phyloP scores from a whole-genome alignment of 1,140 invertebrate species.

The Campoletis sonorensis region DNA sequence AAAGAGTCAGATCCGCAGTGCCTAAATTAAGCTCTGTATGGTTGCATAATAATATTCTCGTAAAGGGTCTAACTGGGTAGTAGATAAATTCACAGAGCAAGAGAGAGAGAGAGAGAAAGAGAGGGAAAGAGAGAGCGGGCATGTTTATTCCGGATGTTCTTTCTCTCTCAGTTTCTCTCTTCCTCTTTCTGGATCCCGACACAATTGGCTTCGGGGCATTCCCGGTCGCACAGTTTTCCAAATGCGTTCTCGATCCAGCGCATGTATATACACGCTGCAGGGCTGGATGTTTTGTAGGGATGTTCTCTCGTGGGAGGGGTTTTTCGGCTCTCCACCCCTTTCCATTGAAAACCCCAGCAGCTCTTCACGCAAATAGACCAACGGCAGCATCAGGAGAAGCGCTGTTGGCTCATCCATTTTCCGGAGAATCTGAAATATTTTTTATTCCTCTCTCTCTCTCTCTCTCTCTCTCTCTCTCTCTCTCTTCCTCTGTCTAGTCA shows the following conservation, averaged over 20 bases:
- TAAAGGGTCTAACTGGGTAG: neutral
- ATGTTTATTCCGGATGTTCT: neutral
- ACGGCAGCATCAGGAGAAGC: conserved; percentile 6
- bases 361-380: conserved; percentile 28
- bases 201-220: conserved; percentile 37
- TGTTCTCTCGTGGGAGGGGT: conserved; percentile 6
- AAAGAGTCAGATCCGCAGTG: neutral
- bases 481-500: conserved; percentile 25
- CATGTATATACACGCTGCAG: conserved; percentile 21
- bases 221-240: conserved; percentile 27
- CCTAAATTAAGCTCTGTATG: neutral
- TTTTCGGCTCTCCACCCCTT: conserved; percentile 16
- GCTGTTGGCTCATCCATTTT: conserved; percentile 36
- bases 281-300: conserved; percentile 22
- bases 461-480: conserved; percentile 31
- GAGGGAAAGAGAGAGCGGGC: neutral
- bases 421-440: conserved; percentile 66
- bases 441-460: conserved; percentile 48
- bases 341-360: neutral
- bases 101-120: neutral
- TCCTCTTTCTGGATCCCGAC: neutral
- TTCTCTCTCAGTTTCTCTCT: neutral
- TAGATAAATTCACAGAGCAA: too few species aligned
- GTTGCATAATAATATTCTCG: conserved; percentile 26
- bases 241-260: conserved; percentile 27